A percentile compares a stretch with the other conserved stretches of the same genome.
Evolutionary conservation across 2,888 invertebrate genomes (phyloP).

Genomic region (Parnassius apollo): DNA sequence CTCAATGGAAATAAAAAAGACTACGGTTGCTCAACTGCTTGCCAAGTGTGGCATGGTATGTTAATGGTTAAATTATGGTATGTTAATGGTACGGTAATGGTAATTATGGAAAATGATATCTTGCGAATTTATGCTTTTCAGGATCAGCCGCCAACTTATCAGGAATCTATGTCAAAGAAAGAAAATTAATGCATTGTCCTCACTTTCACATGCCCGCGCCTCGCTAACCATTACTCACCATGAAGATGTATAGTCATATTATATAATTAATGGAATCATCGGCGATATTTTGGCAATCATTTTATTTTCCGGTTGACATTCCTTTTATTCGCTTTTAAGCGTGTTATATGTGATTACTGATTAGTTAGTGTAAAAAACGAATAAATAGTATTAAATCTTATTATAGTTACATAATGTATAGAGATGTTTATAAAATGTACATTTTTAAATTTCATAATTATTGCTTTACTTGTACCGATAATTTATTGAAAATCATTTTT

Average conservation of each 20-base stretch:
- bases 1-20: no score
- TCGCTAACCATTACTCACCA: slow-evolving; percentile 1
- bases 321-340: slow-evolving; percentile 14
- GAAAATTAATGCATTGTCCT: slow-evolving; percentile 83
- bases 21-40: no score
- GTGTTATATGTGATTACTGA: slow-evolving; percentile 11
- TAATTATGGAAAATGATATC: background rate
- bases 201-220: slow-evolving; percentile 56
- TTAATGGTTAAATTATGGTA: no score
- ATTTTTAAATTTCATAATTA: no score
- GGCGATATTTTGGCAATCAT: background rate
- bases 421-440: no score
- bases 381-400: no score
- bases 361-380: no score
- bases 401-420: no score
- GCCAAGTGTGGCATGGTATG: no score
- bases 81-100: no score
- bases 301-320: slow-evolving; percentile 16
- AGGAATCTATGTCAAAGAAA: slow-evolving; percentile 88
- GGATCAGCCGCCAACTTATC: slow-evolving; percentile 93
- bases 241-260: slow-evolving; percentile 3
- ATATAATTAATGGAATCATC: background rate
- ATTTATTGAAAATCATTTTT: no score
- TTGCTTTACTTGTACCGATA: no score
- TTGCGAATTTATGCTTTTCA: slow-evolving; percentile 54